A percentile compares a stretch with the other conserved stretches of the same genome.
These are phyloP conservation scores for Lagorchestes hirsutus DNA, from an alignment of 2,797 vertebrate species.

Conservation along the genomic window DNA sequence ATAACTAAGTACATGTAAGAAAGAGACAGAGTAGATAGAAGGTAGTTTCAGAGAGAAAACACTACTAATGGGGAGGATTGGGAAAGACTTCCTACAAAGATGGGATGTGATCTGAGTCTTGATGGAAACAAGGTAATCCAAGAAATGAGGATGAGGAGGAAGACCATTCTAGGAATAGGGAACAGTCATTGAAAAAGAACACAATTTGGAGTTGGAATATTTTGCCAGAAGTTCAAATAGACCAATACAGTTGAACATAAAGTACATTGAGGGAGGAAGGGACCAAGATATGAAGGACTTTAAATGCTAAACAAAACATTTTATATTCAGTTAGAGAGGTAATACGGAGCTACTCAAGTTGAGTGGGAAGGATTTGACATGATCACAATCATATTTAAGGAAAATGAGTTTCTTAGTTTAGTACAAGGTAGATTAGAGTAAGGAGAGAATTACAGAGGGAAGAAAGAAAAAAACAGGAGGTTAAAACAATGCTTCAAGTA, in stretches of 20 bases:
- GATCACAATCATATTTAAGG: background rate
- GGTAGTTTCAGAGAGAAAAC: background rate
- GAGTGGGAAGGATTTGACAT: background rate
- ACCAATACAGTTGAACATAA: background rate
- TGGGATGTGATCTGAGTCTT: background rate
- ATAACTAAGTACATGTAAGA: background rate
- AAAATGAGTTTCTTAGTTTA: background rate
- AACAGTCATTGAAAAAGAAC: background rate
- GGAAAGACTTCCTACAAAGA: background rate
- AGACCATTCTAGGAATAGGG: too few relatives aligned
- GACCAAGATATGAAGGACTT: background rate
- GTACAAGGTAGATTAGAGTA: background rate
- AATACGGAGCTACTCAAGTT: background rate
- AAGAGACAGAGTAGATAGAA: background rate
- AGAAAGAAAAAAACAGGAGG: background rate
- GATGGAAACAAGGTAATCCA: background rate
- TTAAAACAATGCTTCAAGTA: background rate
- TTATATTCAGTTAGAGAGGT: background rate
- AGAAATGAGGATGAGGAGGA: background rate
- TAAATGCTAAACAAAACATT: background rate
- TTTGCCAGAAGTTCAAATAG: background rate
- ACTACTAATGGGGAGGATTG: background rate
- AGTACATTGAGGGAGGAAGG: background rate
- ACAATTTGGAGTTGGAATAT: background rate
- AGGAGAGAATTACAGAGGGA: background rate